Conservation (phyloP, 2,797 vertebrate genomes). For the Tympanoctomys barrerae region DNA sequence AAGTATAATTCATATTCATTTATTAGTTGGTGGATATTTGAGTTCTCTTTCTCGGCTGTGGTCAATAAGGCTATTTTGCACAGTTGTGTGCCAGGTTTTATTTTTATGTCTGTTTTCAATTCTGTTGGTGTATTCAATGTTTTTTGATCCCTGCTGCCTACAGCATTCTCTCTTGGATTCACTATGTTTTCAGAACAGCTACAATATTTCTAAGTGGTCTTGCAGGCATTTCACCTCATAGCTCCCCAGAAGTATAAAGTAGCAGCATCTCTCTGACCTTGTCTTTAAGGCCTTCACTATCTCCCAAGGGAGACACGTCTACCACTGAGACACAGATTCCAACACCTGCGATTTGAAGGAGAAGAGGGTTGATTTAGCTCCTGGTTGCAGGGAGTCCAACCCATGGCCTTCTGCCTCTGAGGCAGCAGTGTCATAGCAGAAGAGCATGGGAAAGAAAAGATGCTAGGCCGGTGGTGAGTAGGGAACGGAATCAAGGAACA, state of each 20-base stretch:
- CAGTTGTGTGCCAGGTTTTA: background rate
- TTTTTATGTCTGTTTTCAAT: background rate
- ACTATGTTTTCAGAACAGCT: slow-evolving; percentile 32
- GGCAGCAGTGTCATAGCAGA: background rate
- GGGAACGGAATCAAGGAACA: background rate
- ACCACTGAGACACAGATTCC: background rate
- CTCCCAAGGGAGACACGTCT: background rate
- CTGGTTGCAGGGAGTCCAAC: background rate
- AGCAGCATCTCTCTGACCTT: background rate
- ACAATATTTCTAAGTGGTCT: slow-evolving; percentile 14
- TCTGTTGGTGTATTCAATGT: slow-evolving; percentile 16
- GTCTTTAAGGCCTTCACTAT: background rate
- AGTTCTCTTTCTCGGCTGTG: background rate
- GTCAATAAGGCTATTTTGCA: background rate
- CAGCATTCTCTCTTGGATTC: background rate
- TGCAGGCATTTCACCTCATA: slow-evolving; percentile 29
- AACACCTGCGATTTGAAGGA: background rate
- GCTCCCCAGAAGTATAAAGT: background rate
- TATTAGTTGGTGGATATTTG: background rate
- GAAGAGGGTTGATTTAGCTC: background rate
- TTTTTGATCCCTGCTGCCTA: background rate
- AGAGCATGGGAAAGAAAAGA: background rate
- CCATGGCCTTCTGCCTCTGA: background rate
- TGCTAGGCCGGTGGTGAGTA: background rate
- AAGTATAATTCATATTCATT: background rate